Conservation (phyloP, 2,888 invertebrate genomes). For the Ectropis crepuscularia region DNA sequence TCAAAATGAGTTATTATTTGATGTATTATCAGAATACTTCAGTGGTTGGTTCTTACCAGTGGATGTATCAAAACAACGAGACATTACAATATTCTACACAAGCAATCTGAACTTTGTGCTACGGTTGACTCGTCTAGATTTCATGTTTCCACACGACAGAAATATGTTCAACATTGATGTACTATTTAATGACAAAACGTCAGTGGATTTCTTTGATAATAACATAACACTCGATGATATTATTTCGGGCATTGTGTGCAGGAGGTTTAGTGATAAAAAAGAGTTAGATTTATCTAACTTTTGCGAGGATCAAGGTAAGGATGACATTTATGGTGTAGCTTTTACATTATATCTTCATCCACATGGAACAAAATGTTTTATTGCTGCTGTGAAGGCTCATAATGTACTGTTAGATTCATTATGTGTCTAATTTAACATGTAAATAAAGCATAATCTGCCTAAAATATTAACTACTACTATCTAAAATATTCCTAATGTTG, state of each 20-base stretch:
- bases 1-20: constrained; percentile 56
- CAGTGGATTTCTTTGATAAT: constrained; percentile 63
- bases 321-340: not conserved
- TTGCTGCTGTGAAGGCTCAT: no score
- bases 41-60: constrained; percentile 61
- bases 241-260: constrained; percentile 60
- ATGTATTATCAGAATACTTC: constrained; percentile 62
- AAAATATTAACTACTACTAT: no score
- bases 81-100: constrained; percentile 68
- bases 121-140: constrained; percentile 69
- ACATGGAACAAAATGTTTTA: not conserved
- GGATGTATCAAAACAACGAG: constrained; percentile 52
- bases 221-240: constrained; percentile 63
- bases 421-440: no score
- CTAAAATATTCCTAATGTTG: no score
- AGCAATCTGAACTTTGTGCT: constrained; percentile 61
- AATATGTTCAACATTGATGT: constrained; percentile 71
- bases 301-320: constrained; percentile 67
- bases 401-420: no score
- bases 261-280: constrained; percentile 60
- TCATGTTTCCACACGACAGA: constrained; percentile 67
- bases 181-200: constrained; percentile 68
- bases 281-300: constrained; percentile 72
- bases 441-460: no score
- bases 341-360: not conserved